A percentile compares a stretch with the other conserved stretches of the same genome.
phyloP scores from a whole-genome alignment of 2,113 vertebrate genomes.

The Taurulus bubalis region DNA sequence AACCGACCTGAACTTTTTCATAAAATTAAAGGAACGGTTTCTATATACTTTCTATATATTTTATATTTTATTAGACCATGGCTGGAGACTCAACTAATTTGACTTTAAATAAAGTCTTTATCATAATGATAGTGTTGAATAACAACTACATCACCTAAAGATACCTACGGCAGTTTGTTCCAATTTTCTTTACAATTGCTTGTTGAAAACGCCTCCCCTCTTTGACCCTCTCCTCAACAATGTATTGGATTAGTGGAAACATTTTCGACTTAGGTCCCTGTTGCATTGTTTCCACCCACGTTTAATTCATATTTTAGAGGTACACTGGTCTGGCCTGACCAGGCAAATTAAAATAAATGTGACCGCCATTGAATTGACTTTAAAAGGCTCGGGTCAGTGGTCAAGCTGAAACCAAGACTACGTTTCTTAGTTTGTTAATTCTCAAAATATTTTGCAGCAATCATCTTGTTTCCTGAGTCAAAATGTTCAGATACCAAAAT shows the following conservation, averaged over 20 bases:
- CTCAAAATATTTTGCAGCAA: background rate
- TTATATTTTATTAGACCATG: background rate
- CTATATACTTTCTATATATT: too few relatives aligned
- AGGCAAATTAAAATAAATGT: background rate
- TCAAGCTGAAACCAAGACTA: background rate
- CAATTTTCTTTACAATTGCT: background rate
- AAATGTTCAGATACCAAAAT: background rate
- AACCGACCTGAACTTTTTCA: background rate
- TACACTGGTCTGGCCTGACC: background rate
- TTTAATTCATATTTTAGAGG: background rate
- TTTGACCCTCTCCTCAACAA: background rate
- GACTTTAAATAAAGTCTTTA: background rate
- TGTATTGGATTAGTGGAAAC: background rate
- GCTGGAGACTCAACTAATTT: too few relatives aligned
- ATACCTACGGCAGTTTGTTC: background rate
- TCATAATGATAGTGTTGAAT: background rate
- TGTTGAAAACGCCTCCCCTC: background rate
- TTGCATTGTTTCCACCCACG: background rate
- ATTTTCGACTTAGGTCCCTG: background rate
- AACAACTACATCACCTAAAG: background rate
- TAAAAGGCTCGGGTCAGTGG: background rate
- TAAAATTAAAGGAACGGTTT: background rate
- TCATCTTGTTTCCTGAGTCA: background rate
- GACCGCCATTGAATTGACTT: background rate
- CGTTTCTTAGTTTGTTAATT: background rate